Evolutionary conservation across 2,113 vertebrate species (phyloP), one percentile per base, ranked within the genome.

Genomic region (Sinocyclocheilus rhinocerous): DNA sequence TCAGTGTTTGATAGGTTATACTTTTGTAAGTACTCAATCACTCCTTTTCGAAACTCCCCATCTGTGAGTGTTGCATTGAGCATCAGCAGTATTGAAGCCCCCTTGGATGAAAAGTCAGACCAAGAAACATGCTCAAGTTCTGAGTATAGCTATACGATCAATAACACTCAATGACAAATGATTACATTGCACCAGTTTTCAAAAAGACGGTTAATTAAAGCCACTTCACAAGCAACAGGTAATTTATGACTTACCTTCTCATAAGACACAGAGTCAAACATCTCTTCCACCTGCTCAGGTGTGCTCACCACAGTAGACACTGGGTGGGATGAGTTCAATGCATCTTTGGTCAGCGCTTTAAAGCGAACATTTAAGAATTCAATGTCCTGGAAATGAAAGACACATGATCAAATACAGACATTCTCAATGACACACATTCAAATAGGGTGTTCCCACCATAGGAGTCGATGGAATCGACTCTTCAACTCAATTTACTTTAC

Each of bases 261-360:
- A 88, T 99, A 99, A 33, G 97, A 97, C 90, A 99, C 94, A 0
- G 94, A 93, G 94, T 99, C 97, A 94, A 99, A 99, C 97, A 99
- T 99, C 93, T 98, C 97, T 84, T 96, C 96, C 86, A 99, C 97
- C 92, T 99, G 96, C 78, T 96, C 95, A 52, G 96, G 92, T 48
- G 96, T 95, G 22, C 94, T 94, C 85, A 97, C 96, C 61, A 94
- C 87, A n/a, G 95, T 93, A 4, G 97, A 98, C 39, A 99, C 93
- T 7, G 97, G 89, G 79, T 96, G 97, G 86, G 98, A 97, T 12
- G 97, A 97, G 92, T 96, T 97, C 83, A 99, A 90, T 6, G 96
- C 93, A 91, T 99, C 98, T 91, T 96, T 97, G 88, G 91, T 94
- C 94, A 98, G 90, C 42, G 95, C 96, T 94, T 94, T 94, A 90